Evolutionary conservation across 2,797 vertebrate species (phyloP), one percentile per base, ranked within the genome.

Genomic region (Onychomys leucogaster): DNA sequence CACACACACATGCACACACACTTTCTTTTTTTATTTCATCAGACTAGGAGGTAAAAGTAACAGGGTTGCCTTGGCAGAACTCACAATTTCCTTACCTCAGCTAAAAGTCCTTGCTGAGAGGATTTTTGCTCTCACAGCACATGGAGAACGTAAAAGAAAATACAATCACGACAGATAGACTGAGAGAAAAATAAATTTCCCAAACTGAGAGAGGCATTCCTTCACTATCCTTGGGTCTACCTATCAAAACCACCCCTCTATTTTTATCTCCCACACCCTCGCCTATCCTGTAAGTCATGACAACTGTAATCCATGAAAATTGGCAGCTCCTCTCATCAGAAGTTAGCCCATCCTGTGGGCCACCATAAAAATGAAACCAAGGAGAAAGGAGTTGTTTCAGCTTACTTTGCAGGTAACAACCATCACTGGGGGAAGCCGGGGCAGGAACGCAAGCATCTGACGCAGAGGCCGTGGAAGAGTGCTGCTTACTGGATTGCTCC

Each of bases 81-180:
- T 19, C 37, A 78, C 65, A 32, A 43, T 43, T 37, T 87, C 34
- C 69, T 93, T 55, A 29, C 6, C 34, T 69, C 41, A 77, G 87
- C 76, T 41, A 25, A 73, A 88, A 78, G 49, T 16, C 5, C 55
- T 32, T 63, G 55, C 37, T 0, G 41, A 55, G 21, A 90, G 32
- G 25, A 61, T n/a, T 32, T 19, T 8, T 23, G 29, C 23, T 55
- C 2, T 67, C 55, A 43, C 13, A 46, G 6, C 55, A 37, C 27
- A 71, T 13, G 41, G 34, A 29, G 8, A 41, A 32, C 0, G 32
- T 27, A 65, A 67, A 12, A 92, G 23, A 49, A 61, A 95, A 89
- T 9, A 23, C 0, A 85, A 46, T 6, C 59, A 27, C 8, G 6
- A 16, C 37, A 37, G 34, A 89, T 49, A 13, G 63, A 55, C 0